Conservation (phyloP, 2,797 vertebrate genomes). For the Chloroceryle amazona region DNA sequence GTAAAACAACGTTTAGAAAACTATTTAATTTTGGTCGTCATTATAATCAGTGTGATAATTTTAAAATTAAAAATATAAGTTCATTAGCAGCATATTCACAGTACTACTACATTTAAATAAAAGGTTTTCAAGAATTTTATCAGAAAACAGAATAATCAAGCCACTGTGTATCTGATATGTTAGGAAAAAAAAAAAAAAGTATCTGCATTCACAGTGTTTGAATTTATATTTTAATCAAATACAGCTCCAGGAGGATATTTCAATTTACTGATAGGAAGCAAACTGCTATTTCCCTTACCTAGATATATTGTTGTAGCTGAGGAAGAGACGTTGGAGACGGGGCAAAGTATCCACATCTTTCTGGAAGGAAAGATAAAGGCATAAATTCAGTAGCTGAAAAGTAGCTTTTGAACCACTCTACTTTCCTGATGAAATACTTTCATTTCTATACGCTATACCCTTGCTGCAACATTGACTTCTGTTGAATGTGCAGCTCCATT, state of each 20-base stretch:
- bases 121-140: conserved; percentile 28
- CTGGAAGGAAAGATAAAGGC: conserved; percentile 82
- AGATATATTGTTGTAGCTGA: conserved; percentile 97
- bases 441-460: conserved; percentile 77
- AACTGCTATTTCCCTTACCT: conserved; percentile 87
- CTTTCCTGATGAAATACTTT: conserved; percentile 33
- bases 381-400: conserved; percentile 71
- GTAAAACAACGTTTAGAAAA: not conserved
- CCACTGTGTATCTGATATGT: not conserved
- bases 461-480: conserved; percentile 81
- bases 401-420: conserved; percentile 24
- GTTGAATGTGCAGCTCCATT: conserved; percentile 79
- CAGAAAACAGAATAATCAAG: not conserved
- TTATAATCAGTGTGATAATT: not conserved
- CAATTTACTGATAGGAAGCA: conserved; percentile 44
- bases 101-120: not conserved
- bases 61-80: not conserved
- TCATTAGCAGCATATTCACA: not conserved
- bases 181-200: not conserved
- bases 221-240: conserved; percentile 14
- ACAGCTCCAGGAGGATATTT: not conserved
- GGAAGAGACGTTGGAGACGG: conserved; percentile 93
- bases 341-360: conserved; percentile 95
- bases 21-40: not conserved
- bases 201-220: not conserved